A percentile compares a stretch with the other conserved stretches of the same genome.
These are phyloP conservation scores for Papilio aristodemus DNA, from an alignment of 1,140 invertebrate species.

Conservation along the genomic window DNA sequence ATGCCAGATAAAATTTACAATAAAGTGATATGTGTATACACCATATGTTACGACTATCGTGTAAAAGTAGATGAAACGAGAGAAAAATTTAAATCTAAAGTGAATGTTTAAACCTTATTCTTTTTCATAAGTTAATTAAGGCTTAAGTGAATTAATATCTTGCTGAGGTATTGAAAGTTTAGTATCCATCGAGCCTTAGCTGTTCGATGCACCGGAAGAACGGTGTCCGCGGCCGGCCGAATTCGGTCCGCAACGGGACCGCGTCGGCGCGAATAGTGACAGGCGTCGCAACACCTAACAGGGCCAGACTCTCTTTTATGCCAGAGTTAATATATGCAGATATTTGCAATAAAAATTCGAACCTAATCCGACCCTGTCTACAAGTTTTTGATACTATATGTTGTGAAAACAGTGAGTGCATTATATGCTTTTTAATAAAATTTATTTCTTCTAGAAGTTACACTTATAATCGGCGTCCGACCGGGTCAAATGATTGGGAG, in stretches of 20 bases:
- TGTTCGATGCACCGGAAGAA: slow-evolving; percentile 60
- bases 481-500: neutral
- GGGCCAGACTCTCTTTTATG: neutral
- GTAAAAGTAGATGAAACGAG: no score
- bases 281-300: slow-evolving; percentile 5
- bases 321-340: neutral
- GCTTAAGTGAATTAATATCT: neutral
- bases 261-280: slow-evolving; percentile 45
- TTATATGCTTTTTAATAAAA: slow-evolving; percentile 10
- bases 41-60: no score
- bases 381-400: neutral
- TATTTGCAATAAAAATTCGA: neutral
- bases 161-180: slow-evolving; percentile 8
- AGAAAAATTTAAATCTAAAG: no score
- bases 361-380: no score
- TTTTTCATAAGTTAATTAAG: no score
- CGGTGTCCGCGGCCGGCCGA: slow-evolving; percentile 60
- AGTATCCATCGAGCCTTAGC: slow-evolving; percentile 23
- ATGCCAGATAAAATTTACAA: no score
- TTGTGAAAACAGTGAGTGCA: neutral
- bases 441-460: neutral
- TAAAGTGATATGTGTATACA: no score
- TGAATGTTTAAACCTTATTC: neutral
- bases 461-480: neutral
- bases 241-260: slow-evolving; percentile 72